phyloP scores from a whole-genome alignment of 2,888 invertebrate species.

The Drosophila subsilvestris region DNA sequence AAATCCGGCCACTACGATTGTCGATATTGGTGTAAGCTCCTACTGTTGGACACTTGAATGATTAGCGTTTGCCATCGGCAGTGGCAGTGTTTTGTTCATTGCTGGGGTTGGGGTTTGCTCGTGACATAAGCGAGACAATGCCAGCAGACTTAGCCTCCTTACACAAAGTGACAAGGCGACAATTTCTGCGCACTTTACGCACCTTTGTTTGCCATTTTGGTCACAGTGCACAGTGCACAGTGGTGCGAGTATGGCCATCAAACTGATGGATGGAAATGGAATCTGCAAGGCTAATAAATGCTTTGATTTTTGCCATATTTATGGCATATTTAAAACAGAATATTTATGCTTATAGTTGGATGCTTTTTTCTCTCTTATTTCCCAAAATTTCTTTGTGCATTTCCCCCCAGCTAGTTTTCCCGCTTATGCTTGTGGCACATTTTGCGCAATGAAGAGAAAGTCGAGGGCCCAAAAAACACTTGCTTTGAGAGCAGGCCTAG shows the following conservation, averaged over 20 bases:
- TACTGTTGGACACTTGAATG: conserved; percentile 28
- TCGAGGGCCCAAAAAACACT: conserved; percentile 35
- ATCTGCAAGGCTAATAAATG: too few species aligned
- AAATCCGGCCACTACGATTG: too few species aligned
- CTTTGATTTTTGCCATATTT: too few species aligned
- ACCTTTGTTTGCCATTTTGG: conserved; percentile 15
- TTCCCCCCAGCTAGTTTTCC: not conserved
- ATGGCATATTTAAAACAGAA: not conserved
- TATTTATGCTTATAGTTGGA: not conserved
- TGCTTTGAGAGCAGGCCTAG: conserved; percentile 32
- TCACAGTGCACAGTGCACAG: not conserved
- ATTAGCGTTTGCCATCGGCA: conserved; percentile 30
- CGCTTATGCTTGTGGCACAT: conserved; percentile 9
- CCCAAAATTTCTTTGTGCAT: not conserved
- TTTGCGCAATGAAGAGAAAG: conserved; percentile 66
- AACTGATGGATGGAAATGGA: too few species aligned
- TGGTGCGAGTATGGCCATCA: not conserved
- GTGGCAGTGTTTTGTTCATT: too few species aligned
- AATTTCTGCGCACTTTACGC: conserved; percentile 11
- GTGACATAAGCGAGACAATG: conserved; percentile 32
- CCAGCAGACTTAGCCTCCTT: not conserved
- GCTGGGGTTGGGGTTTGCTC: not conserved
- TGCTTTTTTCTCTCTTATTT: not conserved
- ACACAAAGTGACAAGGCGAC: not conserved
- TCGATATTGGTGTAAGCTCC: not conserved